Conservation (phyloP, 2,888 invertebrate species). For the Thecocarcelia acutangulata region DNA sequence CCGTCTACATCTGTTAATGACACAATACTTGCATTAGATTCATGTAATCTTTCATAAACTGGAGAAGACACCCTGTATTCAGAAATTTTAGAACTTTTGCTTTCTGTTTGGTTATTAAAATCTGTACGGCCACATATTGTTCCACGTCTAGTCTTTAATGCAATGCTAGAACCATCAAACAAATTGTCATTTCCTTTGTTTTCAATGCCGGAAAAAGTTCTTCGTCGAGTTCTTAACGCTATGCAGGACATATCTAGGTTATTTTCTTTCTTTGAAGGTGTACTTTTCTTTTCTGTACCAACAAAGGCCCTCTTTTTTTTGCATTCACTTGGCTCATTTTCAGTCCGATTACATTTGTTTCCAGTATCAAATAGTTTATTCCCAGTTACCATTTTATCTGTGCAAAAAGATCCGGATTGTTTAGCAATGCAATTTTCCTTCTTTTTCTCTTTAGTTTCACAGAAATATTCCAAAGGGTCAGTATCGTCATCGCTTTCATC, state of each 20-base stretch:
- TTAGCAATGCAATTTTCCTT: slow-evolving; percentile 34
- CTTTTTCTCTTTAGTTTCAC: slow-evolving; percentile 22
- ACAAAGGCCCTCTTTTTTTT: not conserved
- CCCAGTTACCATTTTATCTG: too few species aligned
- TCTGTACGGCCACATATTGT: slow-evolving; percentile 39
- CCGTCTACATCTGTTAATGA: not conserved
- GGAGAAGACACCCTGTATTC: slow-evolving; percentile 20
- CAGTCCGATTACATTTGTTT: too few species aligned
- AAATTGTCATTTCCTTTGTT: not conserved
- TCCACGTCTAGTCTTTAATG: slow-evolving; percentile 47
- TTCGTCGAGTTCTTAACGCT: slow-evolving; percentile 35
- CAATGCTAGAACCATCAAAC: slow-evolving; percentile 28
- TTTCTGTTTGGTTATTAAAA: not conserved
- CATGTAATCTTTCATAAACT: slow-evolving; percentile 15
- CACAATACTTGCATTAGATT: slow-evolving; percentile 1
- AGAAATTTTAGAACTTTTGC: not conserved
- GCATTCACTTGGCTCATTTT: not conserved
- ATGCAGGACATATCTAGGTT: slow-evolving; percentile 48
- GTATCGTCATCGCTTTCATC: slow-evolving; percentile 43
- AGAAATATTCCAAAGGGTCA: slow-evolving; percentile 58
- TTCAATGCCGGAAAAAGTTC: not conserved
- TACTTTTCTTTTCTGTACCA: not conserved
- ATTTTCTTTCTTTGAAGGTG: not conserved
- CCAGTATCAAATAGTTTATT: too few species aligned
- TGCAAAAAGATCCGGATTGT: too few species aligned